Base-by-base conservation (phyloP, 2,797 vertebrate species). In the Gila robusta region DNA sequence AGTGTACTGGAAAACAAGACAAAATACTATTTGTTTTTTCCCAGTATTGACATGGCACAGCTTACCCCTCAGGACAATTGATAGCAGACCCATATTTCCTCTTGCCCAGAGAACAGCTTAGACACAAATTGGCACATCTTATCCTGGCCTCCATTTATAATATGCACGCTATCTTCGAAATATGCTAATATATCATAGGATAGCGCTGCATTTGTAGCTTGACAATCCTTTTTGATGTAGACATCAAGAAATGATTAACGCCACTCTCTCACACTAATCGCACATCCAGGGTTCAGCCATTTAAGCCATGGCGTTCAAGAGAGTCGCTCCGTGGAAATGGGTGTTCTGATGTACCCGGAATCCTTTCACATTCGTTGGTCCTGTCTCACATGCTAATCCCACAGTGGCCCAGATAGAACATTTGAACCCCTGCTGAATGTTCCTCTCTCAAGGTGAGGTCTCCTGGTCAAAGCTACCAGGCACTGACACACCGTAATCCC, bases 311-410 rank as follows among this genome's bases (percentile, higher is more conserved):
- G 21, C 10, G 49, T 62, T 80, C 37, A 35, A 62, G 28, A 47
- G 35, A 72, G 28, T 23, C 14, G 14, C 37, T 44, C 54, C 3
- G 9, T 47, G 21, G 52, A 71, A 72, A 62, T 62, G 47, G 59
- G 41, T 81, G 52, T 82, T 69, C 47, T 2, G 56, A 83, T 47
- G 66, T 84, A 81, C 52, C 74, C 66, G 14, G 72, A 88, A 88
- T 89, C 72, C 82, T 67, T 85, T 87, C 56, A 47, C 87, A 16
- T 72, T 82, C 54, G 72, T 72, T 83, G 79, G 78, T 78, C 84
- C 85, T 81, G 84, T 89, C 81, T 89, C 71, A 64, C 74, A 80
- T 54, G 37, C 49, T 89, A 90, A 90, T 89, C 87, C 88, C 85
- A 82, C 16, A 19, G 70, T 83, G 86, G 76, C 83, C 86, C 86